A percentile compares a stretch with the other conserved stretches of the same genome.
Conservation (phyloP, 2,888 invertebrate genomes). For the Metacarcinus magister region DNA sequence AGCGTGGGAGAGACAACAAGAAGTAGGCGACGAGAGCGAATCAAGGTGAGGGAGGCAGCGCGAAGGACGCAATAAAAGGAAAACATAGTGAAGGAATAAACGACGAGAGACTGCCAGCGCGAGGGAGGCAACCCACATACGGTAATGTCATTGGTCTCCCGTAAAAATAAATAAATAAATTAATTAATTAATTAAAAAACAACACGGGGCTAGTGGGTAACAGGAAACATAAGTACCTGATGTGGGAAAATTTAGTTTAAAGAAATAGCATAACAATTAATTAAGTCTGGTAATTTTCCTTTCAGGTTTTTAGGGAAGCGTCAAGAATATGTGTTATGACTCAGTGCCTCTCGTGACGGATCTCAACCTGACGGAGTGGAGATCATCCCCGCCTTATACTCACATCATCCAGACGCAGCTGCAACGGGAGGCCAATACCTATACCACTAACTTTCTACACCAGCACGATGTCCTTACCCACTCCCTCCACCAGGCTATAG, state of each 20-base stretch:
- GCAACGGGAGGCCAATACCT: neutral
- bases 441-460: constrained; percentile 57
- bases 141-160: neutral
- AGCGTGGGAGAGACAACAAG: neutral
- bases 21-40: neutral
- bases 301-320: neutral
- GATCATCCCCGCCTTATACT: neutral
- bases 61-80: neutral
- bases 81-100: neutral
- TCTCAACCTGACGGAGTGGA: neutral
- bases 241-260: too few relatives aligned
- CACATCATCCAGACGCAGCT: neutral
- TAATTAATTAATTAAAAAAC: too few relatives aligned
- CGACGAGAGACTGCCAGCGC: neutral
- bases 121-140: neutral
- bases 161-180: neutral
- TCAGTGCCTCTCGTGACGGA: neutral
- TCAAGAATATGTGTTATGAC: neutral
- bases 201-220: too few relatives aligned
- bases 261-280: neutral
- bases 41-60: neutral
- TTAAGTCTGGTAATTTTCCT: neutral
- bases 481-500: neutral
- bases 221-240: too few relatives aligned
- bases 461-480: neutral